phyloP scores from a whole-genome alignment of 2,797 vertebrate genomes.

The Sebastes nivosus region DNA sequence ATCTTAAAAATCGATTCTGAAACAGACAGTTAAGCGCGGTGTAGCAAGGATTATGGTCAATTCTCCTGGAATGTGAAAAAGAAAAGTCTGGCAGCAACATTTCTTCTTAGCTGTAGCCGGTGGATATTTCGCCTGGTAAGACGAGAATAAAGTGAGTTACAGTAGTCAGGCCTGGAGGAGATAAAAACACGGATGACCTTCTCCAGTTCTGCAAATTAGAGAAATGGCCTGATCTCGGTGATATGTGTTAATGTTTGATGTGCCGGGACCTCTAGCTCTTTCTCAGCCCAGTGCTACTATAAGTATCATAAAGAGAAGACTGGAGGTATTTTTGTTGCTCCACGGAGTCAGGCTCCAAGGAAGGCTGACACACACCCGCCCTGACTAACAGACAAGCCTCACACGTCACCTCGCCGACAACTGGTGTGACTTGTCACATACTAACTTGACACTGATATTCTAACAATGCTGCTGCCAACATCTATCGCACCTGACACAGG shows the following conservation, averaged over 20 bases:
- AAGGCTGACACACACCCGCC: constrained; percentile 19
- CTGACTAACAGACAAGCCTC: constrained; percentile 14
- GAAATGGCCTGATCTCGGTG: background rate
- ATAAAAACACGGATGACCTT: constrained; percentile 30
- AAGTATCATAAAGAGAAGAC: constrained; percentile 8
- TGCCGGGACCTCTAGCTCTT: background rate
- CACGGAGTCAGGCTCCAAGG: background rate
- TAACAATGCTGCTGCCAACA: constrained; percentile 10
- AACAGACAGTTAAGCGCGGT: background rate
- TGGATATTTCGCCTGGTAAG: background rate
- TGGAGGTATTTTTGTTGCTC: constrained; percentile 5
- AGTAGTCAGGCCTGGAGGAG: background rate
- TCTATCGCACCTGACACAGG: constrained; percentile 16
- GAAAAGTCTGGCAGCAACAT: background rate
- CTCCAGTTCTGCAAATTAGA: background rate
- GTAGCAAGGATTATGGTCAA: background rate
- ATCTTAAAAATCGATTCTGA: background rate
- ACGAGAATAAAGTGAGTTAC: background rate
- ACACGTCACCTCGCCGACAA: background rate
- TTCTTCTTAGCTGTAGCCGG: background rate
- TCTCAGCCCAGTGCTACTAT: background rate
- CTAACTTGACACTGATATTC: constrained; percentile 26
- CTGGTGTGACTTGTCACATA: background rate
- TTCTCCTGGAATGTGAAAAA: background rate
- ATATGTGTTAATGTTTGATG: constrained; percentile 38